Percentiles rank a stretch among this genome's conserved stretches.
phyloP scores from a whole-genome alignment of 2,888 invertebrate genomes.

The Calliphora vomitoria region DNA sequence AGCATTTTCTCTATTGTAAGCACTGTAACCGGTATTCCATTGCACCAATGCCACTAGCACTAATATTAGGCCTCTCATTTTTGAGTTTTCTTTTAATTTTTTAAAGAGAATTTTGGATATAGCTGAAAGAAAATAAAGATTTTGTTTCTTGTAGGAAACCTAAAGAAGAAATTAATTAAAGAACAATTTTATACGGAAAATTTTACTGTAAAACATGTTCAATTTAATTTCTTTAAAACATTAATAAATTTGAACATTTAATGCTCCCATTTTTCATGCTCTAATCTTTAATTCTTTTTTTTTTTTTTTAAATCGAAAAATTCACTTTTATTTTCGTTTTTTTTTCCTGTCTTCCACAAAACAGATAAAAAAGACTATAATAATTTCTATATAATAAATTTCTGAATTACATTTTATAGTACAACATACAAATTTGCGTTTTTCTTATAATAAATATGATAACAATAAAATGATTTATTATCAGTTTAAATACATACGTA shows the following conservation, averaged over 20 bases:
- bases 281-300: too few relatives aligned
- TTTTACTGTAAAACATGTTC: not conserved
- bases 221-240: not conserved
- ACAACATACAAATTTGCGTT: too few relatives aligned
- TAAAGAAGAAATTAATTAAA: too few relatives aligned
- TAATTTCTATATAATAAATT: too few relatives aligned
- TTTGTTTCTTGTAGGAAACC: too few relatives aligned
- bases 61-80: constrained; percentile 78
- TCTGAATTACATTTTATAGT: too few relatives aligned
- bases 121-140: constrained; percentile 29
- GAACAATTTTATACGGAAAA: too few relatives aligned
- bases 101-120: not conserved
- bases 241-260: not conserved
- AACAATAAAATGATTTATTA: constrained; percentile 27
- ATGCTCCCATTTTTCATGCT: too few relatives aligned
- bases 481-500: constrained; percentile 55
- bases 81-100: constrained; percentile 19
- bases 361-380: too few relatives aligned
- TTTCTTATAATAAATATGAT: too few relatives aligned
- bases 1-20: constrained; percentile 67
- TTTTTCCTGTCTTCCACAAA: not conserved
- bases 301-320: not conserved
- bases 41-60: constrained; percentile 77
- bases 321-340: constrained; percentile 25
- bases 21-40: constrained; percentile 75